Evolutionary conservation across 2,888 invertebrate genomes (phyloP).

Genomic region (Neoascia interrupta): DNA sequence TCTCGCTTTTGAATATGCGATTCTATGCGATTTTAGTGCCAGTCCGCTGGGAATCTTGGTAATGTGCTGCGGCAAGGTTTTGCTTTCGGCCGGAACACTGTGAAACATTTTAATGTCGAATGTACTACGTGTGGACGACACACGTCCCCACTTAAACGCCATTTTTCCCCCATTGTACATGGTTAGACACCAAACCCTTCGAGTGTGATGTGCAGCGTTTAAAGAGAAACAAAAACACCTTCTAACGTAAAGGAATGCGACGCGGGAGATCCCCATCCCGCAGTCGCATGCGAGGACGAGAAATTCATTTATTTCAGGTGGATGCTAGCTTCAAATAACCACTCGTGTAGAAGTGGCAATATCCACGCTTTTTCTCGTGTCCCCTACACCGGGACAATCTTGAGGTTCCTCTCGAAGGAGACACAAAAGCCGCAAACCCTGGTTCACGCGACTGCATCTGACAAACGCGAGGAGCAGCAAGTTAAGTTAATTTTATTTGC

Average conservation of each 20-base stretch:
- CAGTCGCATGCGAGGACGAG: constrained; percentile 1
- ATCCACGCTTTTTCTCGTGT: constrained; percentile 22
- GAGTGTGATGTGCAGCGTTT: too few species aligned
- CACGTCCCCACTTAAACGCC: constrained; percentile 57
- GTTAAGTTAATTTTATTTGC: constrained; percentile 34
- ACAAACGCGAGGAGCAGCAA: constrained; percentile 9
- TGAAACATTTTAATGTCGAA: constrained; percentile 58
- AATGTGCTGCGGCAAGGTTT: constrained; percentile 53
- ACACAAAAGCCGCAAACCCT: background rate
- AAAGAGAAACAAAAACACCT: constrained; percentile 7
- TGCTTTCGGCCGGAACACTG: constrained; percentile 52
- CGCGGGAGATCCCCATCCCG: background rate
- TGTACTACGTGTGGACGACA: constrained; percentile 53
- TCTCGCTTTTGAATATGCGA: constrained; percentile 52
- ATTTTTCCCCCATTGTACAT: constrained; percentile 49
- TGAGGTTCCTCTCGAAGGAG: constrained; percentile 20
- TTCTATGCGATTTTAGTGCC: constrained; percentile 53
- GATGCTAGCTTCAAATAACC: constrained; percentile 20
- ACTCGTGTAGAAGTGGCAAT: constrained; percentile 46
- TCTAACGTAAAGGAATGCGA: background rate
- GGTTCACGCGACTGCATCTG: constrained; percentile 21
- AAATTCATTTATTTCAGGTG: constrained; percentile 60
- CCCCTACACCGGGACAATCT: constrained; percentile 1
- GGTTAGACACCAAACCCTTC: too few species aligned
- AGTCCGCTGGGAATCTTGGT: constrained; percentile 58